Percentiles rank a stretch among this genome's conserved stretches.
Evolutionary conservation across 2,888 invertebrate species (phyloP).

Genomic region (Andrena haemorrhoa): DNA sequence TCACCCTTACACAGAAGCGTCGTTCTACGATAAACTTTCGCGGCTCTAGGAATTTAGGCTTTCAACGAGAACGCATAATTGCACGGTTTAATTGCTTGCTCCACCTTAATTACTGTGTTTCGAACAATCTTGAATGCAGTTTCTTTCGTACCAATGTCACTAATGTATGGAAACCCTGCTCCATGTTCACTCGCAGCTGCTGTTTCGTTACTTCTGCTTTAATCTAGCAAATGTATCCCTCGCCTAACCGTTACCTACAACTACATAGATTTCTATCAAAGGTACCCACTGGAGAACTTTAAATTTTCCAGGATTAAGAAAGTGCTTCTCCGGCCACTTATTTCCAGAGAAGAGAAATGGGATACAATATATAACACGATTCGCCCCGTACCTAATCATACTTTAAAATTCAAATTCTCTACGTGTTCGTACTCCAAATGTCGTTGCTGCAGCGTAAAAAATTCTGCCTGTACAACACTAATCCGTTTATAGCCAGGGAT

Average conservation of each 20-base stretch:
- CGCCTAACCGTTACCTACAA: too few species aligned
- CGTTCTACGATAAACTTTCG: neutral
- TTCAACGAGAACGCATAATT: neutral
- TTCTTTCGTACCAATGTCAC: neutral
- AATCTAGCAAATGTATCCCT: too few species aligned
- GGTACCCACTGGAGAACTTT: too few species aligned
- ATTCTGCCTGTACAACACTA: neutral
- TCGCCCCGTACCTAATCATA: conserved; percentile 13
- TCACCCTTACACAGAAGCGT: neutral
- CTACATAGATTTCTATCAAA: too few species aligned
- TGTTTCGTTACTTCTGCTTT: neutral
- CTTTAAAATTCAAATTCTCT: conserved; percentile 48
- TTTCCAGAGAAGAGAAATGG: neutral
- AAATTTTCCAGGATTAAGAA: too few species aligned
- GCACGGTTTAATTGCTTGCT: conserved; percentile 23
- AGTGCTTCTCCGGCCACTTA: too few species aligned
- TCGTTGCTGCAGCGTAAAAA: conserved; percentile 11
- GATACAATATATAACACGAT: conserved; percentile 11
- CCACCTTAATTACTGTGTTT: conserved; percentile 15
- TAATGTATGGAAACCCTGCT: neutral
- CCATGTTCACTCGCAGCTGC: neutral
- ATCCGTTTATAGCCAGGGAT: neutral
- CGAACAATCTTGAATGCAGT: conserved; percentile 6
- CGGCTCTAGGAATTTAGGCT: neutral
- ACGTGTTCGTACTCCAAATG: conserved; percentile 33